Evolutionary conservation across 2,797 vertebrate species (phyloP).

Genomic region (Eulemur rubriventer): DNA sequence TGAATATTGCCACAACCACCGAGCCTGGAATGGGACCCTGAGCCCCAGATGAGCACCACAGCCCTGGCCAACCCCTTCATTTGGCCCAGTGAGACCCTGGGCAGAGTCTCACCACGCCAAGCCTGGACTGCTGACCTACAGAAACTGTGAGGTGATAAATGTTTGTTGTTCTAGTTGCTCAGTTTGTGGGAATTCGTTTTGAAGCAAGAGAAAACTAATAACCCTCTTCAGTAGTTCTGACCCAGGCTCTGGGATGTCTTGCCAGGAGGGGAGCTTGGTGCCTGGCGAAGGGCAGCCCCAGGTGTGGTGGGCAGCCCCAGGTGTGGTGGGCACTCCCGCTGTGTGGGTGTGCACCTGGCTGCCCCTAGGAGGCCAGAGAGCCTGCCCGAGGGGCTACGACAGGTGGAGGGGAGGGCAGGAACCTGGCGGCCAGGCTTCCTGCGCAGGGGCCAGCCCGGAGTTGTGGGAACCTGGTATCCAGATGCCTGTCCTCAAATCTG

Average conservation of each 20-base stretch:
- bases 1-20: not conserved
- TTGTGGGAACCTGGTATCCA: not conserved
- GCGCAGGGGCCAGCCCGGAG: not conserved
- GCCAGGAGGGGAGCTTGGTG: not conserved
- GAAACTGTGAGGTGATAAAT: not conserved
- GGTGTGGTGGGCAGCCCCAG: not conserved
- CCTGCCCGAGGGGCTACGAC: not conserved
- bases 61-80: fast-evolving
- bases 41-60: not conserved
- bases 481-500: not conserved
- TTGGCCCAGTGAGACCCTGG: not conserved
- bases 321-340: not conserved
- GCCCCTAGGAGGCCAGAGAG: not conserved
- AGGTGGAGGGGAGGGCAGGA: not conserved
- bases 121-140: not conserved
- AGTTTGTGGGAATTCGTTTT: not conserved
- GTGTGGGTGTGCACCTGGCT: not conserved
- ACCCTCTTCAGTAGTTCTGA: not conserved
- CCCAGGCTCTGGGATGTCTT: not conserved
- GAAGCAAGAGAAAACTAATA: not conserved
- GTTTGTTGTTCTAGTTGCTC: not conserved
- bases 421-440: too few species aligned
- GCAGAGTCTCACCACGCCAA: not conserved
- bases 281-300: not conserved
- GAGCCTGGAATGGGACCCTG: not conserved